phyloP scores from a whole-genome alignment of 2,888 invertebrate species.

The Isoperla grammatica region DNA sequence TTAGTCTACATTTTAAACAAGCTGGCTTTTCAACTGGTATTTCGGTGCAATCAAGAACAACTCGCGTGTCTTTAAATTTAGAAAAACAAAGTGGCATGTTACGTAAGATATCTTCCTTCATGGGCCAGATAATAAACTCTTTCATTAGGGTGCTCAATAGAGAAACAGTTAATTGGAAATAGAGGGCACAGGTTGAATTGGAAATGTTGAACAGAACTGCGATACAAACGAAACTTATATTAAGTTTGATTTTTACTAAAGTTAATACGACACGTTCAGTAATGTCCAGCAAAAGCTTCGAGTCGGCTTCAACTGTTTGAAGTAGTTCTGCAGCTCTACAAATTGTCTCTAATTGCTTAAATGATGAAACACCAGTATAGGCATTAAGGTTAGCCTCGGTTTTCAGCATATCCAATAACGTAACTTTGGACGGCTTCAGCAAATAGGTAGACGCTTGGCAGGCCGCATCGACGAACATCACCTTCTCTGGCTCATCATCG shows the following conservation, averaged over 20 bases:
- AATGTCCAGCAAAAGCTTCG: background rate
- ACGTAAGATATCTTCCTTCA: background rate
- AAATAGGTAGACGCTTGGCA: background rate
- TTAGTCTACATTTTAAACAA: background rate
- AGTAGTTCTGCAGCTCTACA: background rate
- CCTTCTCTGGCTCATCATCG: background rate
- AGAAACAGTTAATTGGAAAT: background rate
- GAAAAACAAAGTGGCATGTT: background rate
- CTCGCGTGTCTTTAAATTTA: background rate
- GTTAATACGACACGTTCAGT: background rate
- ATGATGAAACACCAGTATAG: background rate
- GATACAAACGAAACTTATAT: background rate
- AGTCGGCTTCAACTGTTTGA: background rate
- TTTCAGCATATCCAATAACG: background rate
- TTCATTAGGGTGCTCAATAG: background rate
- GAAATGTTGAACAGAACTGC: background rate
- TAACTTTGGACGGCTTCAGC: background rate
- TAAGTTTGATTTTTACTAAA: background rate
- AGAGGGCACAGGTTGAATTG: background rate
- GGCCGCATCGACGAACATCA: background rate
- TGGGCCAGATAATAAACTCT: background rate
- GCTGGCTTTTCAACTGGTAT: background rate
- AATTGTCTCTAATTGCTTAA: background rate
- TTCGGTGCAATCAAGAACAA: too few species aligned
- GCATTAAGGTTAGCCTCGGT: background rate